Evolutionary conservation across 2,113 vertebrate species (phyloP).

Genomic region (Pollachius pollachius): DNA sequence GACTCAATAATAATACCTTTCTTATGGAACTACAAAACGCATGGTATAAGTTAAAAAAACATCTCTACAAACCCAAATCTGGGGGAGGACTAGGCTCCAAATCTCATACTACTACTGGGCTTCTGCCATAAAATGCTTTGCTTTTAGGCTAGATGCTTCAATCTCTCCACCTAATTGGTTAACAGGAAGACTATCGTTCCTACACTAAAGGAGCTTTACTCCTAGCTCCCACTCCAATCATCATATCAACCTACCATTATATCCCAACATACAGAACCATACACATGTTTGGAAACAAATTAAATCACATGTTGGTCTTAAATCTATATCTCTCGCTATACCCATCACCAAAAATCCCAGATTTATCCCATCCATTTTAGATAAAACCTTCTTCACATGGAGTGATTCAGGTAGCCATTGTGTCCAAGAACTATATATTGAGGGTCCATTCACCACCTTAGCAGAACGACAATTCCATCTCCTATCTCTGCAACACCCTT

Average conservation of each 20-base stretch:
- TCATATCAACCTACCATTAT: not conserved
- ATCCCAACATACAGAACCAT: not conserved
- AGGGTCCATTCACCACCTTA: not conserved
- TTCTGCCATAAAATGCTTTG: not conserved
- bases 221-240: not conserved
- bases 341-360: not conserved
- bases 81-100: not conserved
- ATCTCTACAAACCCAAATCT: constrained; percentile 5
- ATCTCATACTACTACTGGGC: constrained; percentile 1
- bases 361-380: not conserved
- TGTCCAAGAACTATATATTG: not conserved
- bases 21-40: constrained; percentile 3
- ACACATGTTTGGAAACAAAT: not conserved
- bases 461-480: not conserved
- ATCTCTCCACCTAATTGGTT: constrained; percentile 5
- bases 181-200: not conserved
- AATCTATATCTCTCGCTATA: not conserved
- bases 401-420: not conserved
- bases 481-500: not conserved
- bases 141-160: not conserved
- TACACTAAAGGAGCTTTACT: not conserved
- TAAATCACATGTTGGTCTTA: not conserved
- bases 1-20: not conserved
- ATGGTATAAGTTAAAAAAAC: not conserved
- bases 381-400: not conserved